A percentile compares a stretch with the other conserved stretches of the same genome.
Evolutionary conservation across 2,797 vertebrate species (phyloP).

Genomic region (Notamacropus eugenii): DNA sequence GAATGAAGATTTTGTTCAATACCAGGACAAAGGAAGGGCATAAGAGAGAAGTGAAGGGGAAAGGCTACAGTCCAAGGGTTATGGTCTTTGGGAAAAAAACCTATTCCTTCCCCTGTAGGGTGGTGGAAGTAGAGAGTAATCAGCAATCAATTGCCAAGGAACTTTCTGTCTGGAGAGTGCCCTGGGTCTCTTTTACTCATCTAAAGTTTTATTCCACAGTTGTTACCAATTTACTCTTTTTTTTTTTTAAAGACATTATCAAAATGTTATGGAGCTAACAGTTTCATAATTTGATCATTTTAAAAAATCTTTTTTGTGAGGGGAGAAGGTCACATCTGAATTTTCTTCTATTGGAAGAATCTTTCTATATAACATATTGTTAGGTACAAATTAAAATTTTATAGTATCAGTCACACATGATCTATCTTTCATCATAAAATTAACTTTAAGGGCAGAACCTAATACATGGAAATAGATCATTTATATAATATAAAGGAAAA

Average conservation of each 20-base stretch:
- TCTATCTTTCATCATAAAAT: constrained; percentile 48
- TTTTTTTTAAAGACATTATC: constrained; percentile 50
- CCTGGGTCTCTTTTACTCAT: background rate
- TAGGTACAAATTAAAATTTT: constrained; percentile 36
- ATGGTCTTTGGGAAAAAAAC: constrained; percentile 36
- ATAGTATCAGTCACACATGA: constrained; percentile 26
- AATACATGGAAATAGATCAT: constrained; percentile 49
- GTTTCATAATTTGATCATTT: background rate
- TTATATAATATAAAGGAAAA: constrained; percentile 56
- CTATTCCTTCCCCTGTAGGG: background rate
- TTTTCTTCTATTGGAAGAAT: constrained; percentile 46
- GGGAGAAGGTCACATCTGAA: background rate
- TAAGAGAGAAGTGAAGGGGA: constrained; percentile 24
- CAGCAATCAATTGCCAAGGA: constrained; percentile 40
- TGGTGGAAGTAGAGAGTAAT: constrained; percentile 50
- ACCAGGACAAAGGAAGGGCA: background rate
- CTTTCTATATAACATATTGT: constrained; percentile 22
- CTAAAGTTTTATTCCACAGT: background rate
- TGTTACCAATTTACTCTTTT: constrained; percentile 45
- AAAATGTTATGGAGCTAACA: background rate
- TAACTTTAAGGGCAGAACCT: constrained; percentile 47
- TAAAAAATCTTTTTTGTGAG: background rate
- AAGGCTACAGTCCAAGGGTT: constrained; percentile 18
- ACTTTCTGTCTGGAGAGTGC: background rate
- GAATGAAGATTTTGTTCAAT: background rate